Percentiles rank a stretch among this genome's conserved stretches.
Evolutionary conservation across 2,797 vertebrate species (phyloP).

Genomic region (Lateolabrax maculatus): DNA sequence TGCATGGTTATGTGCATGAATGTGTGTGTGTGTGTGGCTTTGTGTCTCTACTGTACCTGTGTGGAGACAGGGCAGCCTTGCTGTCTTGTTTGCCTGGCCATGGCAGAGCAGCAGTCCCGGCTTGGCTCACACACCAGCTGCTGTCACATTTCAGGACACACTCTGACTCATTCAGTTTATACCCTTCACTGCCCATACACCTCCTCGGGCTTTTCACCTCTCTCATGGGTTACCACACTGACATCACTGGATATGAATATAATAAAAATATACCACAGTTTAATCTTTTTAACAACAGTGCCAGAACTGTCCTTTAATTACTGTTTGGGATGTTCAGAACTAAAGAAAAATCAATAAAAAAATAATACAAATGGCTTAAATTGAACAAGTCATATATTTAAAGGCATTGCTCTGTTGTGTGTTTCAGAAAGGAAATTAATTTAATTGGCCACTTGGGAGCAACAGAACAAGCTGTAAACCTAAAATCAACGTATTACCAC

Average conservation of each 20-base stretch:
- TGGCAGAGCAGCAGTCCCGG: conserved; percentile 40
- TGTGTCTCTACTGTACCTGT: conserved; percentile 27
- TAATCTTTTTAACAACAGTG: neutral
- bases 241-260: conserved; percentile 49
- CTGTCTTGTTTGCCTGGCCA: conserved; percentile 38
- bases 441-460: neutral
- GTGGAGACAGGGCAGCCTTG: conserved; percentile 9
- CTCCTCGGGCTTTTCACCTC: conserved; percentile 59
- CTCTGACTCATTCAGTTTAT: conserved; percentile 64
- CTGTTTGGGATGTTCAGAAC: neutral
- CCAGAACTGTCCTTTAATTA: neutral
- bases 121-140: conserved; percentile 61
- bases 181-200: conserved; percentile 60
- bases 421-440: neutral
- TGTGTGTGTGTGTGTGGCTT: conserved; percentile 1
- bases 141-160: conserved; percentile 60
- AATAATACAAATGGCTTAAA: neutral
- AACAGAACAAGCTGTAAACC: neutral
- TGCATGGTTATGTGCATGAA: neutral
- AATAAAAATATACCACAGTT: conserved; percentile 12
- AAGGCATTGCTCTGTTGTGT: neutral
- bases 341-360: neutral
- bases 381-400: neutral
- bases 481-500: neutral
- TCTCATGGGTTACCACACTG: conserved; percentile 41